These are phyloP conservation scores for Hemitrygon akajei DNA, from an alignment of 2,797 vertebrate genomes.

Conservation along the genomic window DNA sequence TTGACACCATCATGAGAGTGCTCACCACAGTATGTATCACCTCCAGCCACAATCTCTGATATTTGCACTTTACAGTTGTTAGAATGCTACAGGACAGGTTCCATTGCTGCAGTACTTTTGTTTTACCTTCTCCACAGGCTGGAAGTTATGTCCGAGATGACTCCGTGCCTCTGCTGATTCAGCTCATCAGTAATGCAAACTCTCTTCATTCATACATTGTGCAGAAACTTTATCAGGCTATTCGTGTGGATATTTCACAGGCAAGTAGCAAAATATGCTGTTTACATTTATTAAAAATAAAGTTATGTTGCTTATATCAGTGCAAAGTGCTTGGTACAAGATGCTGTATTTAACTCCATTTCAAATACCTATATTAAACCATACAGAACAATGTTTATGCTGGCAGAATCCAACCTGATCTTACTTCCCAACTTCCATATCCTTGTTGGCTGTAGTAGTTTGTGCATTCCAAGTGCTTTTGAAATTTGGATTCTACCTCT, in stretches of 20 bases:
- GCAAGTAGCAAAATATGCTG: background rate
- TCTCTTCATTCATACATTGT: constrained; percentile 37
- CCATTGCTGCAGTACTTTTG: background rate
- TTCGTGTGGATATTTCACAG: constrained; percentile 38
- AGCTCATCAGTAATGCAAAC: constrained; percentile 38
- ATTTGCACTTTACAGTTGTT: background rate
- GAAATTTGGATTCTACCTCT: too few species aligned
- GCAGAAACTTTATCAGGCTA: constrained; percentile 36
- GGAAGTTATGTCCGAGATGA: constrained; percentile 39
- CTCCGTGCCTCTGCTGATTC: constrained; percentile 35
- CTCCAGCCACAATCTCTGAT: background rate
- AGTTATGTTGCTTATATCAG: background rate
- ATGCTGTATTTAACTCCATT: background rate
- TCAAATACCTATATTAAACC: background rate
- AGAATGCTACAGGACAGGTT: background rate
- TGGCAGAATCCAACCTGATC: too few species aligned
- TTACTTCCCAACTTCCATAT: too few species aligned
- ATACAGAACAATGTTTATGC: background rate
- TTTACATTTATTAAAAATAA: too few species aligned
- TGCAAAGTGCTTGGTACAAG: background rate
- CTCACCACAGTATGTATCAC: constrained; percentile 37
- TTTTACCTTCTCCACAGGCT: constrained; percentile 2
- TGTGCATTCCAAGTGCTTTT: too few species aligned
- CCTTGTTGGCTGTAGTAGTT: too few species aligned
- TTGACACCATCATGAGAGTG: constrained; percentile 39